These are phyloP conservation scores for Anarhynchus alexandrinus DNA, from an alignment of 2,113 vertebrate species.

Conservation along the genomic window DNA sequence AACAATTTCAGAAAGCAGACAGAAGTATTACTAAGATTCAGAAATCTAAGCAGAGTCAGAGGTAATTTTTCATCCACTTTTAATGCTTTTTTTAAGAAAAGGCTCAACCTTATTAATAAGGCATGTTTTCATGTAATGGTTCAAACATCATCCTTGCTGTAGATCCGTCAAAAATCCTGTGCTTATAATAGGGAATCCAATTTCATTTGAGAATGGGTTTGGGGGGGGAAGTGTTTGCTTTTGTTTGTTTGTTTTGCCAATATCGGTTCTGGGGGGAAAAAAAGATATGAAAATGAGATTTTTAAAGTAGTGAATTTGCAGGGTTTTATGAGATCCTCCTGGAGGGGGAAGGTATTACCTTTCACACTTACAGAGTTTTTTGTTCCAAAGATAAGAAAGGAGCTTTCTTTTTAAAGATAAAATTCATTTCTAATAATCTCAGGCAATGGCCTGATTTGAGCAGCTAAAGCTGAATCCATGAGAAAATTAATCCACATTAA, in stretches of 20 bases:
- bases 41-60: background rate
- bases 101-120: background rate
- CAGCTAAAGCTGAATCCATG: background rate
- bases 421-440: background rate
- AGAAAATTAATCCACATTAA: background rate
- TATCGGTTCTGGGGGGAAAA: background rate
- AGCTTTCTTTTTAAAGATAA: background rate
- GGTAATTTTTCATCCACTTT: background rate
- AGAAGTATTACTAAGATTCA: background rate
- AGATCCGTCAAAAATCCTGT: background rate
- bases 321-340: background rate
- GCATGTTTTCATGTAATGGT: background rate
- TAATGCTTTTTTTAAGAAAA: background rate
- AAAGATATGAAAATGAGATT: background rate
- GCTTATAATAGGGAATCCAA: background rate
- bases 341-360: background rate
- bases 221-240: background rate
- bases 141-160: background rate
- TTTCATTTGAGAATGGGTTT: background rate
- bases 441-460: background rate
- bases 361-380: background rate
- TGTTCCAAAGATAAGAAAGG: background rate
- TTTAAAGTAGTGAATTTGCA: background rate
- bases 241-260: background rate
- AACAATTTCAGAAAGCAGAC: background rate